These are phyloP conservation scores for Petroica traversi DNA, from an alignment of 2,113 vertebrate genomes.

Conservation along the genomic window DNA sequence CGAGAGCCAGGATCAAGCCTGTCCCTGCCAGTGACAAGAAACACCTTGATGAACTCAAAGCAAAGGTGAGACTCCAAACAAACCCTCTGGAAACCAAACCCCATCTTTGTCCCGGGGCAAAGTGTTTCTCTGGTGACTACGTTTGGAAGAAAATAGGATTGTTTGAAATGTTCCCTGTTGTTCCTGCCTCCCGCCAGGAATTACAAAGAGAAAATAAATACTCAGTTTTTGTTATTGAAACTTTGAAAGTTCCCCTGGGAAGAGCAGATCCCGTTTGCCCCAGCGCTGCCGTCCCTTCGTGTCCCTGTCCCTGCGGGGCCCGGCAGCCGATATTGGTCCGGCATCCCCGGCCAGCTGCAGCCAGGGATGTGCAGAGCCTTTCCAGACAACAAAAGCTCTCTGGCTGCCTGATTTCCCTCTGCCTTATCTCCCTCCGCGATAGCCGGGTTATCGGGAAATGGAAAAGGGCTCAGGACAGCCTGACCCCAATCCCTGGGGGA, in stretches of 20 bases:
- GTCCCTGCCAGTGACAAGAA: not conserved
- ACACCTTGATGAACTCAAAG: not conserved
- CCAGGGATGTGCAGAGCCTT: not conserved
- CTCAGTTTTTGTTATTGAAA: not conserved
- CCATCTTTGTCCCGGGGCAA: not conserved
- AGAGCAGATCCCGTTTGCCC: not conserved
- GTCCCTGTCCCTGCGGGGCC: not conserved
- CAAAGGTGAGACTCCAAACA: not conserved
- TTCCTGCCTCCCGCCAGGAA: not conserved
- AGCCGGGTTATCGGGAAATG: not conserved
- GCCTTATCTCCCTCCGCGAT: not conserved
- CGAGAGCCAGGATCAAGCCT: not conserved
- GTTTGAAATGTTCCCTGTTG: not conserved
- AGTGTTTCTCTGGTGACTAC: not conserved
- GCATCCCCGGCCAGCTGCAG: not conserved
- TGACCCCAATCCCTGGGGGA: not conserved
- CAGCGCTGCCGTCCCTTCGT: not conserved
- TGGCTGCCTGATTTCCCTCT: not conserved
- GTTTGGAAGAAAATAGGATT: not conserved
- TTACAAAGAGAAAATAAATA: not conserved
- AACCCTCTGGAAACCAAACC: not conserved
- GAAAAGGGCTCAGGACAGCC: not conserved
- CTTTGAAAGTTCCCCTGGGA: not conserved
- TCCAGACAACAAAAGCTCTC: constrained; percentile 9
- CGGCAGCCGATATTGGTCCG: rapidly evolving